These are phyloP conservation scores for Temnopleurus reevesii DNA, from an alignment of 53 echinoderm and acorn worm genomes.

Conservation along the genomic window DNA sequence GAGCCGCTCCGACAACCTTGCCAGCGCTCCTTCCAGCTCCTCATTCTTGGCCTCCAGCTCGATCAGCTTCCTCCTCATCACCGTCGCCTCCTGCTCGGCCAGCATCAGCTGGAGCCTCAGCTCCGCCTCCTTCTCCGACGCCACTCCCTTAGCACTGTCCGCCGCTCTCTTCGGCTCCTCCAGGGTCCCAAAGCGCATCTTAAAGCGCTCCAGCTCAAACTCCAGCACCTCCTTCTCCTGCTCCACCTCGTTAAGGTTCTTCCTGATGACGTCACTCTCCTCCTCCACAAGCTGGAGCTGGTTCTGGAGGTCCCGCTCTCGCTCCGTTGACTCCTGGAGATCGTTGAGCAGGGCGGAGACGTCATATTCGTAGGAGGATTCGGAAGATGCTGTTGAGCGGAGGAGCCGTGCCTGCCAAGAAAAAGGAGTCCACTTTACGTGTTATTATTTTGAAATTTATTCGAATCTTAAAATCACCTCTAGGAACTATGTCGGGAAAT, in stretches of 20 bases:
- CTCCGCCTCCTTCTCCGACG: slow-evolving; percentile 97
- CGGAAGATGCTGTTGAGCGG: slow-evolving; percentile 76
- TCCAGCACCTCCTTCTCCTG: slow-evolving; percentile 89
- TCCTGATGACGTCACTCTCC: slow-evolving; percentile 84
- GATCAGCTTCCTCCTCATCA: slow-evolving; percentile 85
- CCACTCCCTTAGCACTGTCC: slow-evolving; percentile 74
- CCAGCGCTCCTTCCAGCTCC: slow-evolving; percentile 82
- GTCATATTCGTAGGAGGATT: slow-evolving; percentile 77
- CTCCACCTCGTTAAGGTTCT: slow-evolving; percentile 77
- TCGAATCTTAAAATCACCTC: too few species aligned
- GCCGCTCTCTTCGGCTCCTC: slow-evolving; percentile 85
- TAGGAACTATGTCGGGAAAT: too few species aligned
- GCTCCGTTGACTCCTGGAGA: slow-evolving; percentile 85
- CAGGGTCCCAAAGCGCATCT: slow-evolving; percentile 96
- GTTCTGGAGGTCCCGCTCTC: slow-evolving; percentile 93
- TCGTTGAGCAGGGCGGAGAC: slow-evolving; percentile 88
- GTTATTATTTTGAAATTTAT: too few species aligned
- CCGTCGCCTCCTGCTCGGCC: slow-evolving; percentile 90
- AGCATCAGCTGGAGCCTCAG: slow-evolving; percentile 96
- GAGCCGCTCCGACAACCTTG: slow-evolving; percentile 68
- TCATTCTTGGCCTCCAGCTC: slow-evolving; percentile 87
- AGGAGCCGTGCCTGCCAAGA: slow-evolving; percentile 68
- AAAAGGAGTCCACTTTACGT: too few species aligned
- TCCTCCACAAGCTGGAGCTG: slow-evolving; percentile 95
- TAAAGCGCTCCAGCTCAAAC: slow-evolving; percentile 94